Evolutionary conservation across 2,797 vertebrate species (phyloP), one percentile per base, ranked within the genome.

Genomic region (Lophius americanus): DNA sequence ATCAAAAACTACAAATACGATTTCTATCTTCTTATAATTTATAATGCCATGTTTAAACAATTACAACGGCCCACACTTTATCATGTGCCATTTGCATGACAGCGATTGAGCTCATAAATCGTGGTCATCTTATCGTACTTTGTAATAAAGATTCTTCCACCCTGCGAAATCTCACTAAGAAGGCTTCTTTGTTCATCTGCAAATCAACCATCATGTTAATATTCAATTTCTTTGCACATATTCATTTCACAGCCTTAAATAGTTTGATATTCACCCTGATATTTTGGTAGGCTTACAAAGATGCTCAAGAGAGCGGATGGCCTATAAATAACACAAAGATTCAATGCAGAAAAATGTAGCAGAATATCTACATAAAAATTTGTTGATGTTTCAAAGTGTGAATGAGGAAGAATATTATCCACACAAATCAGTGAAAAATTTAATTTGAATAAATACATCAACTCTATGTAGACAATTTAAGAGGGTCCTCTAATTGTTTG

Each of bases 81-180:
- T 78, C 64, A 78, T 65, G 51, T 55, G 48, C 50, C 51, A 59
- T 80, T 33, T 60, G 23, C 9, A 33, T 23, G 48, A 63, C 43
- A 64, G 55, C 33, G 48, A 23, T 43, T 65, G 63, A 66, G 33
- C 13, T 36, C 43, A 44, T 11, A 10, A 3, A 12, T 44, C 43
- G 12, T 57, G 64, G 64, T 75, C 59, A 59, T 23, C 23, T 23
- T 2, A 50, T 64, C 76, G 86, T 35, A 33, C 64, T 57, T 64
- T 82, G 49, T 73, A 75, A 81, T 70, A 70, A 75, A 58, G 51
- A 75, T 82, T 60, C 11, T 41, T 57, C 53, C 62, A 74, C 56
- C 65, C 23, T 23, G 63, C 3, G 5, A 51, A 58, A 50, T 75
- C 64, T 68, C 71, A 54, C 33, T 10, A 32, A 81, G 64, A 43